These are phyloP conservation scores for Rhabdomys pumilio DNA, from an alignment of 2,797 vertebrate genomes.

Conservation along the genomic window DNA sequence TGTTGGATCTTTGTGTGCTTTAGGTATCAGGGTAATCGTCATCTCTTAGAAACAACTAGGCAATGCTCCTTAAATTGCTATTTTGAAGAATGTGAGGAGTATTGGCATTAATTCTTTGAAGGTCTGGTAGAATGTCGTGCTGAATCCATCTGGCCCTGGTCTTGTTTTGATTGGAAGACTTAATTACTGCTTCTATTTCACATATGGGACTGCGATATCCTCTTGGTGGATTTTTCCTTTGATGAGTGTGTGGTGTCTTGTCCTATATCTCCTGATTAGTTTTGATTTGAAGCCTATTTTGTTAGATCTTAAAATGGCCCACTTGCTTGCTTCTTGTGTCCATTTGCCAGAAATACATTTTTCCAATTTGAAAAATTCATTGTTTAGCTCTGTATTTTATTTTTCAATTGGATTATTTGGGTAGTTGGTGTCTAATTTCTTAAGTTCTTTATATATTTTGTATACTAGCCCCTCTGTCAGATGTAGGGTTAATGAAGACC, in stretches of 20 bases:
- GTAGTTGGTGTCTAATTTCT: neutral
- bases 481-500: neutral
- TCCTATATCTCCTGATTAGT: neutral
- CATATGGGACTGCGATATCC: neutral
- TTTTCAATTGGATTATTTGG: neutral
- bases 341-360: neutral
- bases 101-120: neutral
- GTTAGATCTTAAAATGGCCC: neutral
- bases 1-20: neutral
- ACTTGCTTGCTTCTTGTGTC: neutral
- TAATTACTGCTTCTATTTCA: neutral
- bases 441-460: neutral
- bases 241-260: neutral
- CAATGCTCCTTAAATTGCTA: neutral
- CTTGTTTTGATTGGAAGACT: neutral
- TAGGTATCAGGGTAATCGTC: neutral
- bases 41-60: neutral
- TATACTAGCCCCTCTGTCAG: neutral
- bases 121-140: neutral
- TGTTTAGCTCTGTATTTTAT: neutral
- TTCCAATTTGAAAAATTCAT: neutral
- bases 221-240: neutral
- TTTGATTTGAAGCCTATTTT: neutral
- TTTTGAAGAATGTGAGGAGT: neutral
- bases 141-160: neutral